A percentile compares a stretch with the other conserved stretches of the same genome.
These are phyloP conservation scores for Vulpes vulpes DNA, from an alignment of 2,113 vertebrate species.

Conservation along the genomic window DNA sequence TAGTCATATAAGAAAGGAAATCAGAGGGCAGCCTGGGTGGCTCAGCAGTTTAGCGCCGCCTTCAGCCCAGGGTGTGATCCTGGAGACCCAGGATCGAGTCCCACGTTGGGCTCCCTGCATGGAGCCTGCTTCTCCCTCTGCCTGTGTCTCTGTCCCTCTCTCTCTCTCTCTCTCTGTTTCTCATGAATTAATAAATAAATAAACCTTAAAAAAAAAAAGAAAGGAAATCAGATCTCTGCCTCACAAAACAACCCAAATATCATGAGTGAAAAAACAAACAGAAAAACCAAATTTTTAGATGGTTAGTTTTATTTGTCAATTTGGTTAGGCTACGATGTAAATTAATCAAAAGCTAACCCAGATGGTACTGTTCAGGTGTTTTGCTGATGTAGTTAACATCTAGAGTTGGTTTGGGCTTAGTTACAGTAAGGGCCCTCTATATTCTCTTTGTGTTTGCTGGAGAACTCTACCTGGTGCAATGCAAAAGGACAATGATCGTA, in stretches of 20 bases:
- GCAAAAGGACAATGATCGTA: background rate
- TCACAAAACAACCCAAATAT: background rate
- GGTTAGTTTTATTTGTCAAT: background rate
- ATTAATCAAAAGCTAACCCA: background rate
- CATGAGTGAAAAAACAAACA: background rate
- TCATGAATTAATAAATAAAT: no score
- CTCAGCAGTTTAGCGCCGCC: no score
- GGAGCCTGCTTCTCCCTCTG: no score
- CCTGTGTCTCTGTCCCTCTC: no score
- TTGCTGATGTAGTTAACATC: background rate
- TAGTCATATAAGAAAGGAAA: background rate
- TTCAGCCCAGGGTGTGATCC: no score
- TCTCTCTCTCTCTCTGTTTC: no score
- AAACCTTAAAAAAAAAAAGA: background rate
- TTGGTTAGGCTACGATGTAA: background rate
- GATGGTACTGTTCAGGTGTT: background rate
- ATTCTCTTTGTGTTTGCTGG: background rate
- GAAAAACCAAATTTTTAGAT: no score
- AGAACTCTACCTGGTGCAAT: background rate
- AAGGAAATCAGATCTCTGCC: background rate
- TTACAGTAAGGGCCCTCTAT: background rate
- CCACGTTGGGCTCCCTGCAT: no score
- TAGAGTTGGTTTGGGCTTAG: no score
- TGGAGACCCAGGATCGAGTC: no score
- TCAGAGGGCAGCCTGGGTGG: background rate